These are phyloP conservation scores for Tichodroma muraria DNA, from an alignment of 2,113 vertebrate genomes.

Conservation along the genomic window DNA sequence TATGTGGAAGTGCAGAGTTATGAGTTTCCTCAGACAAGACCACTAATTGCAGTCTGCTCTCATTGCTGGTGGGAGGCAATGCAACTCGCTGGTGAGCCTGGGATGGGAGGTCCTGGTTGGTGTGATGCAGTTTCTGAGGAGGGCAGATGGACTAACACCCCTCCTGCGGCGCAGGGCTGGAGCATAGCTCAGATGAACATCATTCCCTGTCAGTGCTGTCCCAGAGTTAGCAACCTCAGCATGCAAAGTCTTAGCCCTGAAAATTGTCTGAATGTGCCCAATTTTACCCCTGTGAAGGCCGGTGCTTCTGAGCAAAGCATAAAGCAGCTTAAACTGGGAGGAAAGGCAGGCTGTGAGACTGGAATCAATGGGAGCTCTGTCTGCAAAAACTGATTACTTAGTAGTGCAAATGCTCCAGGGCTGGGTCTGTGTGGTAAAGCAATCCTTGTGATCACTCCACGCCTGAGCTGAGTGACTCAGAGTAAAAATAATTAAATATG, in stretches of 20 bases:
- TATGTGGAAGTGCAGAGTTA: slow-evolving; percentile 37
- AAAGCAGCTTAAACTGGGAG: background rate
- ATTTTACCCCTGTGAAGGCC: background rate
- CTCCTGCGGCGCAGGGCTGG: background rate
- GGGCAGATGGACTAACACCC: background rate
- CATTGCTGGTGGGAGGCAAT: background rate
- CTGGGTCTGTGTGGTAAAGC: background rate
- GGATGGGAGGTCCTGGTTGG: background rate
- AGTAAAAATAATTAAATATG: slow-evolving; percentile 58
- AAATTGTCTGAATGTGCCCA: background rate
- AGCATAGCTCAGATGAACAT: background rate
- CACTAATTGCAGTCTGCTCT: slow-evolving; percentile 11
- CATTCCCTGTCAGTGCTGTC: background rate
- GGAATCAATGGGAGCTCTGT: background rate
- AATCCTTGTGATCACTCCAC: background rate
- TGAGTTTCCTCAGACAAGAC: slow-evolving; percentile 35
- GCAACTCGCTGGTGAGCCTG: accelerated
- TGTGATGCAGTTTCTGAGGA: background rate
- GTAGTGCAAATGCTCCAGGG: background rate
- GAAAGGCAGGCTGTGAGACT: background rate
- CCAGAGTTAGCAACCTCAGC: background rate
- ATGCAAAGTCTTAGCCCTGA: background rate
- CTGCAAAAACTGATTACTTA: background rate
- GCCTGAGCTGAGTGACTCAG: background rate
- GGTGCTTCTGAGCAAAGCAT: background rate